These are phyloP conservation scores for Pollenia griseotomentosa DNA, from an alignment of 2,888 invertebrate species.

Conservation along the genomic window DNA sequence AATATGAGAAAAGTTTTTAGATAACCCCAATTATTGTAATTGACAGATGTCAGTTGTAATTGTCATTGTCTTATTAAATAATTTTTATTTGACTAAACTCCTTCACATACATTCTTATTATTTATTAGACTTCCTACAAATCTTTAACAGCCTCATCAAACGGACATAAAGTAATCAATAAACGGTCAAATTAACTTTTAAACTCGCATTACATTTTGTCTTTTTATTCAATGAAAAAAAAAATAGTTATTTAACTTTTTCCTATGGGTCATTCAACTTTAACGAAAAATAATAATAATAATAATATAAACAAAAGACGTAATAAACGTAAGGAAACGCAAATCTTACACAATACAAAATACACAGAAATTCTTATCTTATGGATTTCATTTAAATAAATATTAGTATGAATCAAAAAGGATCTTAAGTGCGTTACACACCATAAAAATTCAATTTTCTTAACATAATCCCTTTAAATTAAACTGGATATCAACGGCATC, in stretches of 20 bases:
- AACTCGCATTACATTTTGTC: slow-evolving; percentile 27
- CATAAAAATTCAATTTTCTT: slow-evolving; percentile 67
- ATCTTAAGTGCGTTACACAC: slow-evolving; percentile 43
- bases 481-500: slow-evolving; percentile 33
- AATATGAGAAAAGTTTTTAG: too few relatives aligned
- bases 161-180: slow-evolving; percentile 31
- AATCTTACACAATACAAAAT: slow-evolving; percentile 9
- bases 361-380: slow-evolving; percentile 37
- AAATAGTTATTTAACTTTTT: slow-evolving; percentile 13
- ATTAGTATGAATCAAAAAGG: slow-evolving; percentile 49
- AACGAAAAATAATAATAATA: slow-evolving; percentile 14
- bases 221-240: neutral
- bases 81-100: too few relatives aligned
- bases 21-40: neutral
- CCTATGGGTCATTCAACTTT: slow-evolving; percentile 31
- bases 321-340: neutral
- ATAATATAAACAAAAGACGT: neutral
- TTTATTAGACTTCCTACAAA: neutral
- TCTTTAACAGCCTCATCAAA: slow-evolving; percentile 27
- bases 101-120: too few relatives aligned
- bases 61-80: neutral
- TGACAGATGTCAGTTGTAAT: neutral
- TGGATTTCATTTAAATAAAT: slow-evolving; percentile 57
- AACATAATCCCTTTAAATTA: slow-evolving; percentile 60
- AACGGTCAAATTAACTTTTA: slow-evolving; percentile 54